Conservation (phyloP, 1,140 invertebrate species). For the Sitodiplosis mosellana region DNA sequence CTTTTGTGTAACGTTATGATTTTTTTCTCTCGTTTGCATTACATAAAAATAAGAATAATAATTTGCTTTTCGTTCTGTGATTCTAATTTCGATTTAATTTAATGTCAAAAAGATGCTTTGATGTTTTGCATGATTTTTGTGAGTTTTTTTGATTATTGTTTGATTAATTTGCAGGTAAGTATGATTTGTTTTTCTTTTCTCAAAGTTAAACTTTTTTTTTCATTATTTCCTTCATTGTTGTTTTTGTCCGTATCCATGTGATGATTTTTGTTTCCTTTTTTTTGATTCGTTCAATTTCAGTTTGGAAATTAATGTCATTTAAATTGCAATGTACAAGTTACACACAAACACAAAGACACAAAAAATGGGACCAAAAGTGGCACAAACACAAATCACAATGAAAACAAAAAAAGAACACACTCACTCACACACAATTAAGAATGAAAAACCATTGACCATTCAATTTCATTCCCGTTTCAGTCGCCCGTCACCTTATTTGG, state of each 20-base stretch:
- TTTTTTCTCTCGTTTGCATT: no score
- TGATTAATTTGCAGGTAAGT: slow-evolving; percentile 7
- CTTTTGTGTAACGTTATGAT: no score
- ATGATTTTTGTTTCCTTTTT: slow-evolving; percentile 7
- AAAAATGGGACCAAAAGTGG: no score
- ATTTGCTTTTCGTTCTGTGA: neutral
- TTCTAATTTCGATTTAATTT: slow-evolving; percentile 1
- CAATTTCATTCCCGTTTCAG: neutral
- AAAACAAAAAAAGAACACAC: no score
- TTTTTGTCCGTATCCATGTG: slow-evolving; percentile 4
- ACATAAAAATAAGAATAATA: no score
- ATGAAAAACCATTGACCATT: no score
- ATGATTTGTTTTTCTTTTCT: slow-evolving; percentile 10
- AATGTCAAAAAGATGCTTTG: slow-evolving; percentile 9
- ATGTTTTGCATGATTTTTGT: slow-evolving; percentile 4
- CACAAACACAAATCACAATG: no score
- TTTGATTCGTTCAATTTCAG: slow-evolving; percentile 5
- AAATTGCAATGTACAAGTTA: no score
- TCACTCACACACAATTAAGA: no score
- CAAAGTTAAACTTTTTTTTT: no score
- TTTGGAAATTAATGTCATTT: no score
- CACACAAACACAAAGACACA: no score
- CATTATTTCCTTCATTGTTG: slow-evolving; percentile 8
- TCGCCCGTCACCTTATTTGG: neutral
- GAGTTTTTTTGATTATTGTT: slow-evolving; percentile 15